phyloP scores from a whole-genome alignment of 2,113 vertebrate genomes.

The Cranoglanis bouderius region DNA sequence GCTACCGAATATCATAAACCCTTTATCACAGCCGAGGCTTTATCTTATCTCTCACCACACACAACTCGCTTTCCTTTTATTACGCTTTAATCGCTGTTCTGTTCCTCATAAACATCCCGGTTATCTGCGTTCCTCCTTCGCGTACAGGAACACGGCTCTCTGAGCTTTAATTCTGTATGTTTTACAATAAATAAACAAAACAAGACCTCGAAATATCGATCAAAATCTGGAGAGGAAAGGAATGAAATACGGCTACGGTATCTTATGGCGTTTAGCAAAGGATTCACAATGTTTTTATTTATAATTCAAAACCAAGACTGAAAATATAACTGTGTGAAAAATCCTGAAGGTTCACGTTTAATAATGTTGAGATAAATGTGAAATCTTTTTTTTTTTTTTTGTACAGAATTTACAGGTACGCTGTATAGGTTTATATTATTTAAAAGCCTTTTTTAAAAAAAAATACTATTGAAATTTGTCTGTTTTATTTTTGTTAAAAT shows the following conservation, averaged over 20 bases:
- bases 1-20: constrained; percentile 8
- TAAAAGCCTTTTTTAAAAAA: no score
- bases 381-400: neutral
- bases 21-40: neutral
- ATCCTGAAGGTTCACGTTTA: neutral
- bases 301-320: neutral
- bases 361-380: neutral
- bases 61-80: neutral
- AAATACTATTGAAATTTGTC: no score
- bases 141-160: neutral
- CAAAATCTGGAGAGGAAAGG: neutral
- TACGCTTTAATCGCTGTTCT: neutral
- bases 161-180: neutral
- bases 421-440: no score
- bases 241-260: neutral
- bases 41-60: constrained; percentile 9
- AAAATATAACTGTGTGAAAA: neutral
- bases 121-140: neutral
- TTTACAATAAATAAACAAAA: neutral
- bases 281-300: neutral
- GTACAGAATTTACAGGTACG: no score
- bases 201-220: neutral
- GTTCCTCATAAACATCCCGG: neutral
- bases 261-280: neutral
- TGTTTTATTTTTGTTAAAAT: no score